Conservation (phyloP, 1,140 invertebrate species). For the Temnothorax curvispinosus region DNA sequence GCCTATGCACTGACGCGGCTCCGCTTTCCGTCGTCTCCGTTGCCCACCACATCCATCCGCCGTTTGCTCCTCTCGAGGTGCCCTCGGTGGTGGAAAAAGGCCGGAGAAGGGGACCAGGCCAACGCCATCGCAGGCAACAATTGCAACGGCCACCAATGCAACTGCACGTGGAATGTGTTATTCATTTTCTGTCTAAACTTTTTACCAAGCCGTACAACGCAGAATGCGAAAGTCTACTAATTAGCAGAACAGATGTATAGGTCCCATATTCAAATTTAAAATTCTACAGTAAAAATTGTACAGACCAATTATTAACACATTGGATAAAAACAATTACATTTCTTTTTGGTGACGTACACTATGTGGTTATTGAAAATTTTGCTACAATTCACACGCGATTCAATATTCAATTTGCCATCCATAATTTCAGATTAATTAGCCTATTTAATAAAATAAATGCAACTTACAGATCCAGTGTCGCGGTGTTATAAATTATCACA, state of each 20-base stretch:
- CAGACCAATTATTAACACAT: background rate
- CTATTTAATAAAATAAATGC: background rate
- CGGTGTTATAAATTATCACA: background rate
- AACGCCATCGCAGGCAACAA: constrained; percentile 43
- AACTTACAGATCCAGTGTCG: background rate
- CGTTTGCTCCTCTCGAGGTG: background rate
- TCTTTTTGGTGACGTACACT: background rate
- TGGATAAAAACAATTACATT: background rate
- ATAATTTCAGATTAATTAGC: background rate
- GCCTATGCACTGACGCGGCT: constrained; percentile 43
- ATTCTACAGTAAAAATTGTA: background rate
- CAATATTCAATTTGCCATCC: background rate
- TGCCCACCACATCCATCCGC: background rate
- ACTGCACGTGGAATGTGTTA: constrained; percentile 37
- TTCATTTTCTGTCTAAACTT: background rate
- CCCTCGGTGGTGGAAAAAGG: background rate
- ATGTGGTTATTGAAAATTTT: background rate
- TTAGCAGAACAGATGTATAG: background rate
- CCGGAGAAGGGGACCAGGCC: constrained; percentile 13
- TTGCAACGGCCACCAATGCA: constrained; percentile 19
- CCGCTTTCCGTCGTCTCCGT: background rate
- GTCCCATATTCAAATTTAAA: background rate
- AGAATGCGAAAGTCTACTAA: background rate
- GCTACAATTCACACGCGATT: background rate
- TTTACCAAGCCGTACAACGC: background rate